Conservation (phyloP, 92 coral and sea anemone genomes). For the Epizoanthus illoricatus region DNA sequence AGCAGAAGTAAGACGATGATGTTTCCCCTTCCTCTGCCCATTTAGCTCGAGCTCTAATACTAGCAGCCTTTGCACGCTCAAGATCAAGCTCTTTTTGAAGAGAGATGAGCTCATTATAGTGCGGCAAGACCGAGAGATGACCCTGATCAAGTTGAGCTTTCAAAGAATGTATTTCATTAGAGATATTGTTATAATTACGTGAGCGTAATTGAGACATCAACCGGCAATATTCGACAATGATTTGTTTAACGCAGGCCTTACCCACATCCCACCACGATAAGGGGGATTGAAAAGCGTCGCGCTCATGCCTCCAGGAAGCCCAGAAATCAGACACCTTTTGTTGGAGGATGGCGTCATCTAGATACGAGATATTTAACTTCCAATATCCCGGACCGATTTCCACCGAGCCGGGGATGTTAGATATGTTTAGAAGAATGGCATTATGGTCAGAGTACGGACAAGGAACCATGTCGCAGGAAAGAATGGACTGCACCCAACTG, state of each 20-base stretch:
- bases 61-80: neutral
- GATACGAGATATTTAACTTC: conserved; percentile 37
- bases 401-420: neutral
- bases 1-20: neutral
- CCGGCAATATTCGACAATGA: neutral
- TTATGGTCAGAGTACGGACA: conserved; percentile 46
- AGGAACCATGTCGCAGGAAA: neutral
- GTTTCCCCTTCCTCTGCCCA: neutral
- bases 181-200: neutral
- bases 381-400: conserved; percentile 21
- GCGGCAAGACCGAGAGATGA: neutral
- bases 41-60: neutral
- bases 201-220: neutral
- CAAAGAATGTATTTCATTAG: neutral
- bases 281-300: neutral
- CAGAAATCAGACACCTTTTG: neutral
- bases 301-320: neutral
- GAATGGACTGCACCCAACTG: conserved; percentile 35
- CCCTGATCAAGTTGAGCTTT: neutral
- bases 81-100: neutral
- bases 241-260: neutral
- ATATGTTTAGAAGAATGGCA: neutral
- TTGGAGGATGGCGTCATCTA: conserved; percentile 4
- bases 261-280: conserved; percentile 3
- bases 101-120: neutral